Percentiles rank a stretch among this genome's conserved stretches.
Evolutionary conservation across 1,140 invertebrate genomes (phyloP).

Genomic region (Anthonomus grandis): DNA sequence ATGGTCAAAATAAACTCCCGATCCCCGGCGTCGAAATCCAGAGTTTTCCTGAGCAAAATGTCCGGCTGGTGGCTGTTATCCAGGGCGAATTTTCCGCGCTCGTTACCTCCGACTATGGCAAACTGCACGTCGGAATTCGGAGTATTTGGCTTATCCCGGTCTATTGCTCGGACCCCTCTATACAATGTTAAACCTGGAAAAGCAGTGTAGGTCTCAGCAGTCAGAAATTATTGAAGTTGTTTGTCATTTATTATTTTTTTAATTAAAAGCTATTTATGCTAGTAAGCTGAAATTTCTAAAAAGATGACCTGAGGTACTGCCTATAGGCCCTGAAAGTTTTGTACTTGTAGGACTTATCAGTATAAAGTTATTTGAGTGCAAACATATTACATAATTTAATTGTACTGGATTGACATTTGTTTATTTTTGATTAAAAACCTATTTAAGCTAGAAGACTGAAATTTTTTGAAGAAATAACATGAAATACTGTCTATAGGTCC

Average conservation of each 20-base stretch:
- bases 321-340: no score
- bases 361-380: no score
- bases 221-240: no score
- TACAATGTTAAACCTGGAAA: conserved; percentile 73
- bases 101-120: conserved; percentile 72
- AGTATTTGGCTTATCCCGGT: conserved; percentile 82
- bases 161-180: conserved; percentile 72
- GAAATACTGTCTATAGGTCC: no score
- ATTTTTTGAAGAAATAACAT: no score
- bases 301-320: no score
- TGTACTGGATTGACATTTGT: no score
- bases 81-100: conserved; percentile 70
- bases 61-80: conserved; percentile 74
- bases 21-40: conserved; percentile 80
- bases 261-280: background rate
- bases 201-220: background rate
- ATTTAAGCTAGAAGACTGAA: no score
- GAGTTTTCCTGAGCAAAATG: conserved; percentile 64
- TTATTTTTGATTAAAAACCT: no score
- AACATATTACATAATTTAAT: no score
- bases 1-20: conserved; percentile 71
- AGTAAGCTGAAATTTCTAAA: background rate
- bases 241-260: no score
- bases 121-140: conserved; percentile 87
- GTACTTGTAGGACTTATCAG: no score